Evolutionary conservation across 2,797 vertebrate species (phyloP).

Genomic region (Crotalus adamanteus): DNA sequence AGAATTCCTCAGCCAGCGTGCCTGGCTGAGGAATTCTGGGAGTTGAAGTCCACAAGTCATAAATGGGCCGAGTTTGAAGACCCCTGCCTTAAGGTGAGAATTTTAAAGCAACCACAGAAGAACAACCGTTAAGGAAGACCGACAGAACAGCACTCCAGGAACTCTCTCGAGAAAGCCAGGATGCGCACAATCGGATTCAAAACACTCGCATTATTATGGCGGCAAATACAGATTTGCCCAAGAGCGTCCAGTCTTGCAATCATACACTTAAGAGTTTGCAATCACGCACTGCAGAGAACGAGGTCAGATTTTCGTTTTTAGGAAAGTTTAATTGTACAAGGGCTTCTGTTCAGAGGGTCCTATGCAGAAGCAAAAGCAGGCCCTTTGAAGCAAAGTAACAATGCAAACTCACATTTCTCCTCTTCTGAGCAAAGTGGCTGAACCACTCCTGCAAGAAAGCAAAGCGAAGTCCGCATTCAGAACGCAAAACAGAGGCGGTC

Average conservation of each 20-base stretch:
- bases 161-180: not conserved
- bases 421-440: not conserved
- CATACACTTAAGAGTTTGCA: not conserved
- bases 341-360: not conserved
- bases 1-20: too few species aligned
- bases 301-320: not conserved
- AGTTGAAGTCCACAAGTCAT: too few species aligned
- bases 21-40: too few species aligned
- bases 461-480: not conserved
- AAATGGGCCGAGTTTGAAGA: too few species aligned
- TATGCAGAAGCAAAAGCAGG: not conserved
- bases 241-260: not conserved
- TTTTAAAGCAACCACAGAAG: not conserved
- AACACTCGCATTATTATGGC: not conserved
- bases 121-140: not conserved
- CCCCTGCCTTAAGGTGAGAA: too few species aligned
- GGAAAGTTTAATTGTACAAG: not conserved
- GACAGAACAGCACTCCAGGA: not conserved
- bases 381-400: not conserved
- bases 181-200: not conserved
- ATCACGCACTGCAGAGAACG: not conserved
- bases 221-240: not conserved
- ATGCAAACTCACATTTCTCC: not conserved
- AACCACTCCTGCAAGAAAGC: fast-evolving
- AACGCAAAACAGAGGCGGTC: not conserved